Base-by-base conservation (phyloP, 2,888 invertebrate species). In the Ophion ellenae region DNA sequence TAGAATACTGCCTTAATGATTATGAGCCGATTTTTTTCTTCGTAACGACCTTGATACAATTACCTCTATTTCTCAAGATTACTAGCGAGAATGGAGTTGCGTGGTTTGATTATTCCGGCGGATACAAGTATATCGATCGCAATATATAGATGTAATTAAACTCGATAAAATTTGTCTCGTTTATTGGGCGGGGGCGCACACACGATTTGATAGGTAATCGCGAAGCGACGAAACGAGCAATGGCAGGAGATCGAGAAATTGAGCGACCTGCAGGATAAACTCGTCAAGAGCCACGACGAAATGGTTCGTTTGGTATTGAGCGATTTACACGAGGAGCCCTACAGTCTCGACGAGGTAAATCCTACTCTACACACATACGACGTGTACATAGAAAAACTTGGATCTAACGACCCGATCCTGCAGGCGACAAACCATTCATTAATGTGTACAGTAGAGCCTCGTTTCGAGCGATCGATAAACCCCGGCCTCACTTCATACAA, bases 221-320 rank as follows among this genome's bases (percentile, higher is more conserved):
- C 97, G 10, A 97, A 96, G 90, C 94, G 94, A 66, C 91, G 92
- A 90, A 92, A 95, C 45, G 90, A 96, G 85, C 94, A 96, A 90
- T 97, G 97, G 97, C 91, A 95, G 90, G 94, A 95, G 89, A 94
- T 97, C 91, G 94, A 95, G 79, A 95, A 96, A 87, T 95, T 99
- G 81, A 96, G 96, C 73, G 96, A 97, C 89, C 94, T 98, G 28
- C 98, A 99, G 94, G 94, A 95, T 83, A 94, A 94, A 28, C 95
- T 98, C 24, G 95, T 95, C 11, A 95, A 96, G 86, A 95, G 95
- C 75, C 70, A 78, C 81, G 94, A 95, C 57, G 96, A 97, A 87
- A 97, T 98, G 96, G 95, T 96, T 83, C 91, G 94, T n/a, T 92
- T 97, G 59, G 97, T 97, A 0, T 91, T 95, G 74, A 93, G 96